Base-by-base conservation (phyloP, 2,113 vertebrate species). In the Piaya cayana region DNA sequence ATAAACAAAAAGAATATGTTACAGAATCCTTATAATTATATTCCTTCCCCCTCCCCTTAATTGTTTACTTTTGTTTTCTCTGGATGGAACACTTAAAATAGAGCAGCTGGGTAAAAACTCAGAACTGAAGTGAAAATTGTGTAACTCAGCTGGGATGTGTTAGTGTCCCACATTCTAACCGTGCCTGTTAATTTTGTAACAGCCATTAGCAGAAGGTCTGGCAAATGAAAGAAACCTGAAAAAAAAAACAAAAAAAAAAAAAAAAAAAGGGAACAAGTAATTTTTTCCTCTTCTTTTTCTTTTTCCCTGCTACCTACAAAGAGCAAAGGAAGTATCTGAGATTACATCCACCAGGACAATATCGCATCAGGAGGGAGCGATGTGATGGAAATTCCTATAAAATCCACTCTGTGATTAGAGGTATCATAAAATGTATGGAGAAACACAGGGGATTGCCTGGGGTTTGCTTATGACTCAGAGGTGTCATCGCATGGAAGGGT, bases 301-400 rank as follows among this genome's bases (percentile, higher is more conserved):
- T 64, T 90, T 76, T 52, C 69, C 68, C 36, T 64, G 23, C n/a
- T 78, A 63, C 23, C 53, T 88, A 36, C 34, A 59, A 62, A 74
- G 49, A 89, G 25, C 37, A 63, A 77, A 85, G 5, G 20, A 82
- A 74, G 13, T 21, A 60, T 69, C 29, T 37, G 53, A 65, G 49
- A 92, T 53, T 69, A 23, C 70, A 93, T 59, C 56, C 91, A 79
- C 18, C 8, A 5, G 53, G 55, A 90, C 72, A 97, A 93, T 94
- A 80, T 23, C 94, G 63, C 96, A 94, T 68, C 53, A 43, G 81
- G 49, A 74, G 23, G 50, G 34, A 92, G 64, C 50, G 27, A 49
- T 56, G 75, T 29, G 75, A 92, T 92, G 68, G 91, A 96, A 96
- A 93, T 94, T 93, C 88, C 93, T 88, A 78, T 92, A 91, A 94